phyloP scores from a whole-genome alignment of 2,113 vertebrate genomes.

The Passer domesticus region DNA sequence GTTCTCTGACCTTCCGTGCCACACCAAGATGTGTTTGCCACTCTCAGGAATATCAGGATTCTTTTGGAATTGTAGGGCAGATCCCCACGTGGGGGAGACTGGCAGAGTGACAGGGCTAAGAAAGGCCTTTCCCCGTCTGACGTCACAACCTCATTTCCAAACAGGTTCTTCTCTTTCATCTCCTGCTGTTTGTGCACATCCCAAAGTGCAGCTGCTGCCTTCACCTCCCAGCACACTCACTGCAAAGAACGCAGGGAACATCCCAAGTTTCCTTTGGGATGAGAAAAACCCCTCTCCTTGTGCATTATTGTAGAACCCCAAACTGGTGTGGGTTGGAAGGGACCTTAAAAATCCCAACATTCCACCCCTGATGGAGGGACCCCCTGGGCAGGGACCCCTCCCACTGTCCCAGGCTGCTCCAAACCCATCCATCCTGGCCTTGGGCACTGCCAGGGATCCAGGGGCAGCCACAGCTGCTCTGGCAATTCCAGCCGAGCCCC shows the following conservation, averaged over 20 bases:
- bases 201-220: fast-evolving
- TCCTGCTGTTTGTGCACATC: background rate
- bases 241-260: background rate
- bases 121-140: background rate
- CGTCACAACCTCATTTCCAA: background rate
- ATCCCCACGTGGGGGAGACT: fast-evolving
- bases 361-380: background rate
- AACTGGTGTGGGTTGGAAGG: background rate
- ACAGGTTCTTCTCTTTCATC: background rate
- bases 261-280: background rate
- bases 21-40: fast-evolving
- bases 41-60: background rate
- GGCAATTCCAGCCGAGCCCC: fast-evolving
- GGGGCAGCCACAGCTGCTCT: background rate
- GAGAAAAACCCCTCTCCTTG: background rate
- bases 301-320: background rate
- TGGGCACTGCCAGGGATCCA: background rate
- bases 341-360: background rate
- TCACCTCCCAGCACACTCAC: background rate
- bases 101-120: background rate
- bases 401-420: background rate
- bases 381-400: background rate
- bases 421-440: background rate
- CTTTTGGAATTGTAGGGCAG: background rate
- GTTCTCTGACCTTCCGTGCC: fast-evolving